Evolutionary conservation across 2,113 vertebrate genomes (phyloP), one percentile per base, ranked within the genome.

Genomic region (Dromaius novaehollandiae): DNA sequence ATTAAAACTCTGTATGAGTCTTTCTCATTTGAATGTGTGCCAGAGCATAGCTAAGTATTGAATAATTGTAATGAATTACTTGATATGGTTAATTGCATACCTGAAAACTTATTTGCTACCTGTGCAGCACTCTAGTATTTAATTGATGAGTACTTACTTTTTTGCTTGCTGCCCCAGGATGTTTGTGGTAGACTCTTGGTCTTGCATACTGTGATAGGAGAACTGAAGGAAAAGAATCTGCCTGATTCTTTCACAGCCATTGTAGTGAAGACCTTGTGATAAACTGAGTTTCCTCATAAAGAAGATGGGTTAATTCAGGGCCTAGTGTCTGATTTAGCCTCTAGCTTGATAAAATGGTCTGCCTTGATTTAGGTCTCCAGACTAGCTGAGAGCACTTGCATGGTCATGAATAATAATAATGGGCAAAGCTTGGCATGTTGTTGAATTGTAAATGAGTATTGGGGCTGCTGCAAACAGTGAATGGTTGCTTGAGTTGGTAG

Each of bases 341-440:
- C 48, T 25, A 51, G 53, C 87, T 69, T 94, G 95, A 82, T 68
- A 61, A 96, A 96, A 80, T 22, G 64, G 87, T 95, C 88, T 68
- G 69, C 74, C 74, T 68, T 40, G 28, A 55, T 75, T 81, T 48
- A 77, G 26, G 28, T 55, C 89, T 90, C 24, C 73, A 86, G 85
- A 32, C 78, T 68, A 51, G 51, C 82, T 88, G 82, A 69, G 73
- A 93, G 78, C 5, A 1, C 30, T 8, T 86, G 13, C 1, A 3
- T 90, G 79, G 42, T 88, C 48, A 26, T 73, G 93, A 84, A 75
- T 89, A 78, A 89, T 32, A 63, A 42, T 46, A 75, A 86, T 71
- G 65, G 89, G 40, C 89, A 89, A 81, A 86, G 50, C 64, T 1
- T 78, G 63, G 56, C 65, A 19, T 15, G 76, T 40, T 87, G 60